Percentiles rank a stretch among this genome's conserved stretches.
phyloP scores from a whole-genome alignment of 2,797 vertebrate genomes.

The Neoniphon sammara region DNA sequence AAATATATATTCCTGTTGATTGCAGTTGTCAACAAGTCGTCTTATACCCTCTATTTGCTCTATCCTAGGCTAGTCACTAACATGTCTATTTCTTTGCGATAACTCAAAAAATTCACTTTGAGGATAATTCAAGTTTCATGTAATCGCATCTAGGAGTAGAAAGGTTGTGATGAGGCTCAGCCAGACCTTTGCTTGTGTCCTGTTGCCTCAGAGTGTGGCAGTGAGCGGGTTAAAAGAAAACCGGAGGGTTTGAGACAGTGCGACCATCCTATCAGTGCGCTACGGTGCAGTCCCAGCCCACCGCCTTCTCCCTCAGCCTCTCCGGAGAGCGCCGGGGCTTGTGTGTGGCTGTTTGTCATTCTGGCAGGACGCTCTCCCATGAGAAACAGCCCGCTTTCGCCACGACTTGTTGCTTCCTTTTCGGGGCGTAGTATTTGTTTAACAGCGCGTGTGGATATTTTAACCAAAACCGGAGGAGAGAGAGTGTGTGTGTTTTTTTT shows the following conservation, averaged over 20 bases:
- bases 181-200: no score
- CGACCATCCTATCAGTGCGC: conserved; percentile 77
- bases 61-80: no score
- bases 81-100: no score
- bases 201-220: conserved; percentile 43
- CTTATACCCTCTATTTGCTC: no score
- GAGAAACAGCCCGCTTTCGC: conserved; percentile 61
- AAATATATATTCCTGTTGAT: no score
- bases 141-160: neutral
- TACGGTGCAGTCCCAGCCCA: conserved; percentile 77
- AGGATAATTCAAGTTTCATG: no score
- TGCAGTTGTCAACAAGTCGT: no score
- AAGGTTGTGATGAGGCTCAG: no score
- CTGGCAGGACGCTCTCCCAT: conserved; percentile 65
- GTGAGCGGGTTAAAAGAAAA: conserved; percentile 78
- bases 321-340: conserved; percentile 5
- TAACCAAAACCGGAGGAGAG: neutral
- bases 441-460: conserved; percentile 39
- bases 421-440: conserved; percentile 19
- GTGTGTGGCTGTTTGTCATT: conserved; percentile 78
- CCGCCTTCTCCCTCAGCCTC: conserved; percentile 62
- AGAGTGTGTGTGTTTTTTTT: neutral
- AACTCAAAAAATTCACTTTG: no score
- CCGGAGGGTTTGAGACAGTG: conserved; percentile 48
- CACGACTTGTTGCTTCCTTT: conserved; percentile 54